These are phyloP conservation scores for Psittacus erithacus DNA, from an alignment of 2,113 vertebrate genomes.

Conservation along the genomic window DNA sequence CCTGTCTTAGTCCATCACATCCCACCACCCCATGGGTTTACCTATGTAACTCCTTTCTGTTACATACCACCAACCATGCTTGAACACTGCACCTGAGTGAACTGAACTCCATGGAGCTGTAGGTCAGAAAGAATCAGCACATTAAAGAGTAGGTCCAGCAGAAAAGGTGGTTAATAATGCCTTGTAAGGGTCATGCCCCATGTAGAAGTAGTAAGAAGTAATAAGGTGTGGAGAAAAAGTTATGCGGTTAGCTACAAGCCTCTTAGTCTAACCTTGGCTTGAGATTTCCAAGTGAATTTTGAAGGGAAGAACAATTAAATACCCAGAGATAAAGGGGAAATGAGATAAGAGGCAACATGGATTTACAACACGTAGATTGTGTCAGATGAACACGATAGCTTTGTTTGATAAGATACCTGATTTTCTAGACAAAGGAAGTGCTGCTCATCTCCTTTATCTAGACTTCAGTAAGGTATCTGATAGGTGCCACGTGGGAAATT, in stretches of 20 bases:
- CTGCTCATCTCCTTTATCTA: constrained; percentile 58
- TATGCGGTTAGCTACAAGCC: background rate
- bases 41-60: background rate
- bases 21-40: background rate
- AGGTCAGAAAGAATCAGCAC: background rate
- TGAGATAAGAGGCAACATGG: constrained; percentile 60
- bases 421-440: constrained; percentile 47
- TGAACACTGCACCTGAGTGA: background rate
- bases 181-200: background rate
- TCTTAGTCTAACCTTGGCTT: constrained; percentile 22
- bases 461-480: constrained; percentile 55
- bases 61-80: background rate
- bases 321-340: constrained; percentile 48
- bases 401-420: constrained; percentile 67
- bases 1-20: background rate
- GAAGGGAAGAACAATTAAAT: constrained; percentile 64
- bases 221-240: background rate
- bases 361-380: constrained; percentile 45
- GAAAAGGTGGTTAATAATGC: background rate
- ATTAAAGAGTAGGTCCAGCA: background rate
- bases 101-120: background rate
- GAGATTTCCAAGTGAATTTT: constrained; percentile 44
- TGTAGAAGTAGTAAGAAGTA: background rate
- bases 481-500: constrained; percentile 48
- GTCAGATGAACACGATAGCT: constrained; percentile 56